These are phyloP conservation scores for Sylvia atricapilla DNA, from an alignment of 2,113 vertebrate genomes.

Conservation along the genomic window DNA sequence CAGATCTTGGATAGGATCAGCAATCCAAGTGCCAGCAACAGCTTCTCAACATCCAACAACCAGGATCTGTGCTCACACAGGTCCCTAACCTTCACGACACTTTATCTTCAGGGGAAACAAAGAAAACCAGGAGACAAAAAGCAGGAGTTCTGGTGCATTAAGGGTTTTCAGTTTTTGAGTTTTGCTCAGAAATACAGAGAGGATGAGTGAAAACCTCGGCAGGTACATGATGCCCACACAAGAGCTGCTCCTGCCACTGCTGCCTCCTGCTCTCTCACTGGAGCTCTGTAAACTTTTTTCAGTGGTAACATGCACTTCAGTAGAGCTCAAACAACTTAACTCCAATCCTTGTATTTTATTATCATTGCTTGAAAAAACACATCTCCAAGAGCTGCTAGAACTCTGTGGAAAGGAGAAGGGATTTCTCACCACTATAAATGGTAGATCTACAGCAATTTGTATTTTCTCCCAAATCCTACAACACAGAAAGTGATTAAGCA, in stretches of 20 bases:
- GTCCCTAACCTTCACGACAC: neutral
- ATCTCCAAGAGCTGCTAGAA: neutral
- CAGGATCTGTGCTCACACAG: neutral
- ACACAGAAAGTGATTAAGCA: neutral
- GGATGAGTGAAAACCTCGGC: neutral
- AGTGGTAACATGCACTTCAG: neutral
- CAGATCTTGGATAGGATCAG: neutral
- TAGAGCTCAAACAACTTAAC: neutral
- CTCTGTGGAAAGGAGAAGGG: neutral
- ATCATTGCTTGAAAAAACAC: neutral
- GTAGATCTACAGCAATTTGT: neutral
- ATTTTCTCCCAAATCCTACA: neutral
- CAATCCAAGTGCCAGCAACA: neutral
- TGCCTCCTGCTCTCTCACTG: neutral
- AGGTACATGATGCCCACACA: fast-evolving
- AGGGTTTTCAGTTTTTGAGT: neutral
- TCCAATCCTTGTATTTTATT: neutral
- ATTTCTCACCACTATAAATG: neutral
- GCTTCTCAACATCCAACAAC: neutral
- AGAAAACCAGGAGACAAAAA: neutral
- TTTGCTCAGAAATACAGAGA: neutral
- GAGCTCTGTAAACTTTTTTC: neutral
- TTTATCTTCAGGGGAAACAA: neutral
- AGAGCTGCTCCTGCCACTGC: neutral
- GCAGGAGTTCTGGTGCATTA: neutral